Evolutionary conservation across 2,113 vertebrate genomes (phyloP).

Genomic region (Tichodroma muraria): DNA sequence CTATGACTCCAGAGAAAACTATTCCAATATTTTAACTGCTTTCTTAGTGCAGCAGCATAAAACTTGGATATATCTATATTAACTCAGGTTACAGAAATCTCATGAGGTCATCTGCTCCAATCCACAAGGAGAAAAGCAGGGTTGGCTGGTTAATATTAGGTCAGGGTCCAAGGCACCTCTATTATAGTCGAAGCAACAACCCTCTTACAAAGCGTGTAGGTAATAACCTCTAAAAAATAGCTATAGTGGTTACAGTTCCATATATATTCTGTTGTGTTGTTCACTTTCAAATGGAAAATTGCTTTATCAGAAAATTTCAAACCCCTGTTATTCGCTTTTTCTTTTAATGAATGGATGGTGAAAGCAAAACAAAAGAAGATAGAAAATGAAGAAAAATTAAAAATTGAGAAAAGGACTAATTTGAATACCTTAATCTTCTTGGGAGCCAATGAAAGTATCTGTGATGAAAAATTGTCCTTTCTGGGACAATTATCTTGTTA

Average conservation of each 20-base stretch:
- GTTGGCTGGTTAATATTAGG: neutral
- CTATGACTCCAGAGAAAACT: neutral
- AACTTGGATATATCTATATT: neutral
- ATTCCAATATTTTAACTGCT: neutral
- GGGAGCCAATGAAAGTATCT: neutral
- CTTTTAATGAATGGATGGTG: neutral
- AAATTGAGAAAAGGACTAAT: neutral
- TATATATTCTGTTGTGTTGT: neutral
- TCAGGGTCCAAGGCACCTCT: neutral
- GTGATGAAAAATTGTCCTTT: neutral
- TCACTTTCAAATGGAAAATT: neutral
- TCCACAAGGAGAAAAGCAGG: neutral
- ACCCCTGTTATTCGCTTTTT: accelerated
- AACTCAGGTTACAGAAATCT: neutral
- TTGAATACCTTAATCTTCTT: neutral
- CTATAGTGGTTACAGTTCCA: neutral
- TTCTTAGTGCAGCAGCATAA: neutral
- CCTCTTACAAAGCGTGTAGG: neutral
- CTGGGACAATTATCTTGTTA: neutral
- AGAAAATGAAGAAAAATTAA: neutral
- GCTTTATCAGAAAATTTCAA: neutral
- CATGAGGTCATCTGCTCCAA: neutral
- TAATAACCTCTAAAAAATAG: neutral
- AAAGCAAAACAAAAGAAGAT: neutral
- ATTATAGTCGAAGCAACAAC: neutral